Percentiles rank a stretch among this genome's conserved stretches.
Conservation (phyloP, 2,797 vertebrate genomes). For the Pipistrellus pygmaeus region DNA sequence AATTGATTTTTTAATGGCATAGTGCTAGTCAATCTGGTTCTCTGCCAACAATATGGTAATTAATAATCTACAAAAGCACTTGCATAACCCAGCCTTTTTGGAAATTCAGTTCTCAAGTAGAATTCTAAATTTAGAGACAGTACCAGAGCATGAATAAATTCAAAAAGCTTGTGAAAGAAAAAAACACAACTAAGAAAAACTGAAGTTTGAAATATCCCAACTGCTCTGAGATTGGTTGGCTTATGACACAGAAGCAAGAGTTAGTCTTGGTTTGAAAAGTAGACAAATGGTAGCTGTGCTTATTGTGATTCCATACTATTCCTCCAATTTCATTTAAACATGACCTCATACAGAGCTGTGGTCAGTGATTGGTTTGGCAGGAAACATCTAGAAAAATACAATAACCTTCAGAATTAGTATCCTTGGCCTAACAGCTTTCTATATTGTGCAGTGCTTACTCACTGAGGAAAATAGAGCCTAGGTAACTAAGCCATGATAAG, state of each 20-base stretch:
- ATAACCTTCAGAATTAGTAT: background rate
- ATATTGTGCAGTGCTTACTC: background rate
- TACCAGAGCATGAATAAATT: slow-evolving; percentile 16
- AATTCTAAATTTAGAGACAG: slow-evolving; percentile 25
- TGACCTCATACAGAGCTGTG: background rate
- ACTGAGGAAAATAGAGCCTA: background rate
- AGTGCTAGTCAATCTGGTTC: background rate
- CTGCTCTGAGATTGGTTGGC: background rate
- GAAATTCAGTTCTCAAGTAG: slow-evolving; percentile 38
- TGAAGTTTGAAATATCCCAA: background rate
- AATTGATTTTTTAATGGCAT: slow-evolving; percentile 23
- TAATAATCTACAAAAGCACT: slow-evolving; percentile 4
- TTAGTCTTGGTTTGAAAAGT: background rate
- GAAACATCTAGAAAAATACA: background rate
- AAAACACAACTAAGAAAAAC: background rate
- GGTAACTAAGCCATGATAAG: background rate
- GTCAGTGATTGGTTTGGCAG: background rate
- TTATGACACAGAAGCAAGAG: background rate
- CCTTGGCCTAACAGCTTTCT: background rate
- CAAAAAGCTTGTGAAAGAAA: slow-evolving; percentile 32
- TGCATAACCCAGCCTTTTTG: background rate
- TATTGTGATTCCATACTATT: background rate
- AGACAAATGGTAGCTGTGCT: background rate
- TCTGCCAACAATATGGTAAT: background rate
- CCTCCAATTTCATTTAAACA: background rate